Conservation (phyloP, 1,140 invertebrate genomes). For the Diuraphis noxia region DNA sequence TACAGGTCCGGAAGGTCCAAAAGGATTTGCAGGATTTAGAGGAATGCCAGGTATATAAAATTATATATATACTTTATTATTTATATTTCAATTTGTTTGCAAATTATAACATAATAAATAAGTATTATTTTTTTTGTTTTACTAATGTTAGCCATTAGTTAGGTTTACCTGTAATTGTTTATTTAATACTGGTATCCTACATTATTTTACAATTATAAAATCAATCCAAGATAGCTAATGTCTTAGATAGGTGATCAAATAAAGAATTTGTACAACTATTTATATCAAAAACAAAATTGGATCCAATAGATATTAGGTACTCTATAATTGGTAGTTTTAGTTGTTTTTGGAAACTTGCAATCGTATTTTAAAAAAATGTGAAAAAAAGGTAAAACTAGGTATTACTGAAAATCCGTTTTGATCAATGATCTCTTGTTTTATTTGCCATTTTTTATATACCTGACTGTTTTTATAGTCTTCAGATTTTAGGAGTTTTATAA, state of each 20-base stretch:
- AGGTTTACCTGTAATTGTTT: neutral
- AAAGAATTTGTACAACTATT: neutral
- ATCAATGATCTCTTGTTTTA: neutral
- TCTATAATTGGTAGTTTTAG: neutral
- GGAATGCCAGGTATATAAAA: constrained; percentile 17
- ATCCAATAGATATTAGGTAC: no score
- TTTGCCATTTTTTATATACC: neutral
- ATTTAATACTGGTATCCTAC: neutral
- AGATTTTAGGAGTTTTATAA: no score
- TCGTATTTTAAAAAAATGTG: neutral
- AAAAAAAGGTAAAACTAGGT: neutral
- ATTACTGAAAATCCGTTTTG: neutral
- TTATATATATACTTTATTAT: neutral
- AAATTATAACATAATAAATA: neutral
- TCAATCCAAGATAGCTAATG: neutral
- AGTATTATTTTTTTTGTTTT: no score
- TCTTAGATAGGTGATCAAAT: neutral
- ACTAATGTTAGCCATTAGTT: neutral
- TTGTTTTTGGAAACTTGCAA: neutral
- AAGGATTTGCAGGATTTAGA: constrained; percentile 71
- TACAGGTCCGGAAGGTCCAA: constrained; percentile 66
- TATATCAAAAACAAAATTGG: neutral
- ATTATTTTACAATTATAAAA: neutral
- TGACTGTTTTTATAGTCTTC: neutral
- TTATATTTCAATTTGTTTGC: neutral